phyloP scores from a whole-genome alignment of 2,797 vertebrate species.

The Mormyrus hasselquistii region DNA sequence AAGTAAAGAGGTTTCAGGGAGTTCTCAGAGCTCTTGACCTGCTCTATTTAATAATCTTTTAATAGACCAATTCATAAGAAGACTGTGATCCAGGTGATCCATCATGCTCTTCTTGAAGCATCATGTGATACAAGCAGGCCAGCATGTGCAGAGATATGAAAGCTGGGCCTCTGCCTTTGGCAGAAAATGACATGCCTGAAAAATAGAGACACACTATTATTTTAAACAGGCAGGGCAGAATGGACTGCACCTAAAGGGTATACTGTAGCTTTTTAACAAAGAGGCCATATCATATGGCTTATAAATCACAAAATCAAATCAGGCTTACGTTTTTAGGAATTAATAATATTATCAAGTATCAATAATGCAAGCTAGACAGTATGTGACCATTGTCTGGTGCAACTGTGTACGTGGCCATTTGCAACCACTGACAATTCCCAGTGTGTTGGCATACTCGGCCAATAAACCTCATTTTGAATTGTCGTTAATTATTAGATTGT shows the following conservation, averaged over 20 bases:
- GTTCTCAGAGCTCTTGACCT: conserved; percentile 53
- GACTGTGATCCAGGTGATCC: conserved; percentile 33
- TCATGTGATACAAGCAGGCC: not conserved
- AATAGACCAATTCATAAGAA: conserved; percentile 57
- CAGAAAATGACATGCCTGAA: not conserved
- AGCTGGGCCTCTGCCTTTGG: not conserved
- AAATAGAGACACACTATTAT: not conserved
- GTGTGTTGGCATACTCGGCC: not conserved
- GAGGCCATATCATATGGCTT: not conserved
- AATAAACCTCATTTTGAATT: not conserved
- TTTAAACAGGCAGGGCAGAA: not conserved
- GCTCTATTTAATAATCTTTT: conserved; percentile 64
- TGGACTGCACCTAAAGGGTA: not conserved
- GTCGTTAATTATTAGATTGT: not conserved
- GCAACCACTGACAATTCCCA: not conserved
- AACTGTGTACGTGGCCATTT: not conserved
- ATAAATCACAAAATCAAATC: not conserved
- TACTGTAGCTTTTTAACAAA: not conserved
- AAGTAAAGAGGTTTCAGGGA: conserved; percentile 40
- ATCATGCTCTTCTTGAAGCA: conserved; percentile 24
- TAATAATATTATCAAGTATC: not conserved
- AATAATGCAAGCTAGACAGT: not conserved
- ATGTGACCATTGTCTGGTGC: not conserved
- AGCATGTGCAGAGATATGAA: not conserved
- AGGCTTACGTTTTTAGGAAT: not conserved